Base-by-base conservation (phyloP, 2,888 invertebrate species). In the Sinotaia quadrata region DNA sequence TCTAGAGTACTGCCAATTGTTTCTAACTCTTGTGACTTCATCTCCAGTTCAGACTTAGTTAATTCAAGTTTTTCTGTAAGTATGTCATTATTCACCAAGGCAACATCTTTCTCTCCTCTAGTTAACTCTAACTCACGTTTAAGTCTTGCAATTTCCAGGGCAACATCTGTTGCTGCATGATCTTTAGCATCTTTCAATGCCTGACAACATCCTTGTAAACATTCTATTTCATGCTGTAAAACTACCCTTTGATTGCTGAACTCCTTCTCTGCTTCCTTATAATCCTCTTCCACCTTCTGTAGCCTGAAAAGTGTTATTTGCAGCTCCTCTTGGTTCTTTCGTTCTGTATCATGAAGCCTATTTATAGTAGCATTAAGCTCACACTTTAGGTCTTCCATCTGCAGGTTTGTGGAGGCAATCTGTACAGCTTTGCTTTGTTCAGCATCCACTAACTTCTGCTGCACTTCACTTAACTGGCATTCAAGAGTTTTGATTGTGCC, bases 71-170 rank as follows among this genome's bases (percentile, higher is more conserved):
- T 54, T 24, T 57, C 60, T 29, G 56, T 24, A 37, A 47, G 33
- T 18, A 54, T 44, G 31, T 62, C 37, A 24, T 76, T 52, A 29
- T 75, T 67, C 65, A 66, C 59, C 58, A 74, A 58, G 49, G 70
- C 31, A 33, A 67, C 69, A 34, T 62, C 66, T 36, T 68, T 60
- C 24, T 72, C 67, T 36, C 66, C 67, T 33, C 34, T 59, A 31
- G 61, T 37, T 27, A 68, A 51, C 10, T 71, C 60, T 2, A 73
- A 37, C 56, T 75, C 69, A 21, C 21, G n/a, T 37, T 67, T 57
- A 29, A 67, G 52, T 1, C 65, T 62, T 27, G 74, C 69, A 51
- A 74, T 61, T 24, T 59, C 57, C 29, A 56, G 51, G 2, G 37
- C 58, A 36, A 15, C 4, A 15, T 69, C 69, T 27, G 21, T 57